Base-by-base conservation (phyloP, 1,140 invertebrate species). In the Ips nitidus region DNA sequence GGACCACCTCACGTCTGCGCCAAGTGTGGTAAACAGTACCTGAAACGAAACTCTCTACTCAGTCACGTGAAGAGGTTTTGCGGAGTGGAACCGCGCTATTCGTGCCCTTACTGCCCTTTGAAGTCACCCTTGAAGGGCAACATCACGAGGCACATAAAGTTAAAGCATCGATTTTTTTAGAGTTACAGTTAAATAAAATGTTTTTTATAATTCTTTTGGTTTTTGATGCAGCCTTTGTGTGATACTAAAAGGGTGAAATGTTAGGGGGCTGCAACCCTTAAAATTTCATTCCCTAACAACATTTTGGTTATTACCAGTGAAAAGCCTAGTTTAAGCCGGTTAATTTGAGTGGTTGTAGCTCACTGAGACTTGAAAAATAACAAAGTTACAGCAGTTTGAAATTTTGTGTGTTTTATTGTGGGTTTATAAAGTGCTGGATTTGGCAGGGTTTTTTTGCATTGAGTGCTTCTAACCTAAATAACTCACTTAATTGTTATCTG, bases 11-110 rank as follows among this genome's bases (percentile, higher is more conserved):
- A 22, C 22, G 22, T 22, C 22, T 56, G 53, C 4, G 2, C 7
- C 7, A 2, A 37, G 38, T 88, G 87, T 77, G 83, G 84, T 50
- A 85, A 85, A 77, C 80, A 82, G 69, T 86, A 86, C 76, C 82
- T 83, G 75, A 82, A 83, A 76, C 84, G 84, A 66, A 83, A 82
- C 62, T 83, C 59, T n/a, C 62, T 75, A 5, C 52, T 52, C 7
- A 55, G 71, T 36, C 88, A 90, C 74, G 79, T 86, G 66, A 84
- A 83, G 45, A 84, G 87, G 67, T 87, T 89, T 69, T 90, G 88
- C 67, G 87, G 87, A 0, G 84, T 87, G 62, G 81, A 83, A 65
- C 81, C 83, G 58, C 80, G 79, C 66, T 84, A 80, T 73, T 73
- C 78, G 55, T 85, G 83, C 73, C 84, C 86, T 22, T 80, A 83